Base-by-base conservation (phyloP, 2,797 vertebrate species). In the Enteromius thamalakanensis region DNA sequence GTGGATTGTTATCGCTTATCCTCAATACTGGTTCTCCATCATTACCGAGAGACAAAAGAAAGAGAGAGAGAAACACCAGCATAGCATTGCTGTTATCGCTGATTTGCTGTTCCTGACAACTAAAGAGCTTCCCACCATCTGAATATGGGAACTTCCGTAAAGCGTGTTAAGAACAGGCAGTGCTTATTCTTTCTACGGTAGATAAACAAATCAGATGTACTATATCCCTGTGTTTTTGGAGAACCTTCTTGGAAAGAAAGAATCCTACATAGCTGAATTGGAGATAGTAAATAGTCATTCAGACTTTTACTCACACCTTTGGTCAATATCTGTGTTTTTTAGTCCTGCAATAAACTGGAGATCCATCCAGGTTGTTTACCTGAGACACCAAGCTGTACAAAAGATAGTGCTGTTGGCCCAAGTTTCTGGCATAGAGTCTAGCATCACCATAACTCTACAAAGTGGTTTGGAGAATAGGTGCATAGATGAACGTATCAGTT, bases 1-100 rank as follows among this genome's bases (percentile, higher is more conserved):
- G 65, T 70, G 81, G 76, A 85, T 80, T 84, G 79, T 86, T 89
- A 90, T 89, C 75, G 76, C 53, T 79, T 76, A 87, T 74, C 80
- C 62, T 86, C 84, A 80, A 77, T 49, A 85, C 67, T 60, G 1
- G 3, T 75, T 80, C 72, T 86, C 85, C 85, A 82, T 90, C 89
- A 90, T 92, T 88, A 89, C 79, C 76, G 84, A 84, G 55, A 83
- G 79, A 69, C 81, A 76, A 78, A 53, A 67, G 15, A 69, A 71
- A 76, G 23, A 64, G 37, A 69, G 19, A 77, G 34, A 55, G 68
- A 71, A 17, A 74, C n/a, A 81, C 0, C 19, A 84, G 60, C 19
- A 21, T 40, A 23, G 23, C 10, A 34, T 34, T 71, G 70, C 45
- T 80, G 70, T 69, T 76, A 68, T 80, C 45, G 29, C 17, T 69